Conservation (phyloP, 1,140 invertebrate species). For the Drosophila auraria region DNA sequence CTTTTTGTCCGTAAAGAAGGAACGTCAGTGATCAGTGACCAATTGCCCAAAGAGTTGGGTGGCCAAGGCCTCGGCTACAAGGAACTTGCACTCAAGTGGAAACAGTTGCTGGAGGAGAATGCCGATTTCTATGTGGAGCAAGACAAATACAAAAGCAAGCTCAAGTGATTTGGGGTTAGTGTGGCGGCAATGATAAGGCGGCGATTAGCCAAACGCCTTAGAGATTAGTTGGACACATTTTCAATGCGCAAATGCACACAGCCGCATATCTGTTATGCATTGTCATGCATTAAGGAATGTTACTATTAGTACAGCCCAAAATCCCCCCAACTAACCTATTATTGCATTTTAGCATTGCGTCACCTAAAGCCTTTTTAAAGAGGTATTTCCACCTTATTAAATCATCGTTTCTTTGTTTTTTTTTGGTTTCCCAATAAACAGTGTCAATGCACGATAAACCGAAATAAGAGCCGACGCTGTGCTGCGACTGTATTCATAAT, state of each 20-base stretch:
- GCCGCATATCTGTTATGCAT: slow-evolving; percentile 26
- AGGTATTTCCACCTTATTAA: slow-evolving; percentile 2
- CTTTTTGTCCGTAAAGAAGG: slow-evolving; percentile 85
- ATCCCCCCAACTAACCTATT: neutral
- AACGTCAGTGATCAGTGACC: slow-evolving; percentile 85
- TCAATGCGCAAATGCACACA: slow-evolving; percentile 46
- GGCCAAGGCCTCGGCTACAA: slow-evolving; percentile 86
- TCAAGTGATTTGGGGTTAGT: slow-evolving; percentile 60
- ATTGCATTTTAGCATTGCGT: slow-evolving; percentile 9
- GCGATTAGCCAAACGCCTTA: slow-evolving; percentile 53
- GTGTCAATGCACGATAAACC: slow-evolving; percentile 43
- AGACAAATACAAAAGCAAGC: slow-evolving; percentile 86
- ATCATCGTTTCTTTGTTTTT: neutral
- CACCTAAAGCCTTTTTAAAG: neutral
- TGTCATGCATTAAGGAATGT: slow-evolving; percentile 9
- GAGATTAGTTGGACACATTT: slow-evolving; percentile 56
- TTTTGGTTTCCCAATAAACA: slow-evolving; percentile 10
- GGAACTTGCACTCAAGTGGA: slow-evolving; percentile 87
- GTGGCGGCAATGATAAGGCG: slow-evolving; percentile 55
- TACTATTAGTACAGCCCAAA: slow-evolving; percentile 2
- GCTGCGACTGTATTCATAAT: slow-evolving; percentile 49
- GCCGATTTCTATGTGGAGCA: slow-evolving; percentile 87
- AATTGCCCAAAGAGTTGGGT: slow-evolving; percentile 88
- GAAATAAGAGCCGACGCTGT: neutral
- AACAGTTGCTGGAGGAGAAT: slow-evolving; percentile 85